A percentile compares a stretch with the other conserved stretches of the same genome.
Conservation (phyloP, 1,140 invertebrate genomes). For the Anthonomus grandis region DNA sequence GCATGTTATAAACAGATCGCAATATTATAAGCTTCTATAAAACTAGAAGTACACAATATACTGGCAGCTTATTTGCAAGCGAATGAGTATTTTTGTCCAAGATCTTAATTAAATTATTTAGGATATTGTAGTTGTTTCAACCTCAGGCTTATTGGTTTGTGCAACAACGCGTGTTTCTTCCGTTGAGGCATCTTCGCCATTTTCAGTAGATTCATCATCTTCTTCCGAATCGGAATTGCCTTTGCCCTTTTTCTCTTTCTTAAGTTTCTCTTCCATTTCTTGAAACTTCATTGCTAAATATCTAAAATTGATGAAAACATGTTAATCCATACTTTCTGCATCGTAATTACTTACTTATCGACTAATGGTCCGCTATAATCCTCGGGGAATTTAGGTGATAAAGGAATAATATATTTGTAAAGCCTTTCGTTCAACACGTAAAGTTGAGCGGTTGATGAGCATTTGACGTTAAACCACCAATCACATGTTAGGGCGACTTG, state of each 20-base stretch:
- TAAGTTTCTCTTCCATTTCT: slow-evolving; percentile 76
- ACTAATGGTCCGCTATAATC: slow-evolving; percentile 82
- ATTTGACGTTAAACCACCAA: slow-evolving; percentile 91
- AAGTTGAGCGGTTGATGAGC: slow-evolving; percentile 73
- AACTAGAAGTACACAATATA: too few relatives aligned
- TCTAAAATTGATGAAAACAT: slow-evolving; percentile 48
- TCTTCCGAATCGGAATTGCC: slow-evolving; percentile 29
- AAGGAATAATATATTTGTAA: slow-evolving; percentile 82
- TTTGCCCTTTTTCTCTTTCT: slow-evolving; percentile 49
- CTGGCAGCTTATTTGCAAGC: too few relatives aligned
- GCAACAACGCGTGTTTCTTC: slow-evolving; percentile 5
- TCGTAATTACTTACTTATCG: slow-evolving; percentile 58
- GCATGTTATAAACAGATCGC: too few relatives aligned
- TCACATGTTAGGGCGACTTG: slow-evolving; percentile 82
- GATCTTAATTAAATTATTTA: too few relatives aligned
- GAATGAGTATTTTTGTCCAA: too few relatives aligned
- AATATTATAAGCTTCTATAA: too few relatives aligned
- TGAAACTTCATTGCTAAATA: slow-evolving; percentile 78
- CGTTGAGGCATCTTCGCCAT: slow-evolving; percentile 14
- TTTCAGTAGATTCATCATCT: slow-evolving; percentile 29
- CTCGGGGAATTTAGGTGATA: slow-evolving; percentile 81
- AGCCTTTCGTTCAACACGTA: slow-evolving; percentile 85
- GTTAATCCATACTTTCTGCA: not conserved
- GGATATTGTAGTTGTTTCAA: not conserved
- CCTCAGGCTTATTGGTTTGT: not conserved